Evolutionary conservation across 2,113 vertebrate species (phyloP).

Genomic region (Alligator mississippiensis): DNA sequence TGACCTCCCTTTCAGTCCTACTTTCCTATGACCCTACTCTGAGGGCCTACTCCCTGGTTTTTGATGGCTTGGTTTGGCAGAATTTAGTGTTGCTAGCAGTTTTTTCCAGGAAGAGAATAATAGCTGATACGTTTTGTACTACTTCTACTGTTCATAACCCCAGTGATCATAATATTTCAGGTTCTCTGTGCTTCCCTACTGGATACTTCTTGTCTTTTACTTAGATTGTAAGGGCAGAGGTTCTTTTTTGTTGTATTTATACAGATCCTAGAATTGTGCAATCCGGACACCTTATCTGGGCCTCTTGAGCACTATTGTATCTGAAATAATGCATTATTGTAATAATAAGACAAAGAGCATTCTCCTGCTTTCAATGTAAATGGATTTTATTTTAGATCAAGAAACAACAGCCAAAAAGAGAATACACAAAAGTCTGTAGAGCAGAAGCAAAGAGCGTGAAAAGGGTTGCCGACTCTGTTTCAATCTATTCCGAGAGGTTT

Average conservation of each 20-base stretch:
- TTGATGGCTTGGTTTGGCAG: neutral
- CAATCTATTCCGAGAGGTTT: no score
- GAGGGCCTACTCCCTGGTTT: neutral
- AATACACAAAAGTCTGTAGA: neutral
- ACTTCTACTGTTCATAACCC: neutral
- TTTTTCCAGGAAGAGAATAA: neutral
- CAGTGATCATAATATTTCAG: neutral
- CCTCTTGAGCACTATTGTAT: neutral
- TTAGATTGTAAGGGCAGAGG: neutral
- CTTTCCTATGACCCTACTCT: no score
- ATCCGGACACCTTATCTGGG: neutral
- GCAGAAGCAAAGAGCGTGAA: neutral
- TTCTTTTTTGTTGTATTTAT: neutral
- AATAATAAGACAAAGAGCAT: no score
- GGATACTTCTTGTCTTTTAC: neutral
- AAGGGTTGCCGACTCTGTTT: no score
- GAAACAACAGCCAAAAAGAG: neutral
- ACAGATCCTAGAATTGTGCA: neutral
- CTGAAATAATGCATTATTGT: neutral
- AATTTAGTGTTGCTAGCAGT: neutral
- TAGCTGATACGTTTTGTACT: no score
- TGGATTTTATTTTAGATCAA: neutral
- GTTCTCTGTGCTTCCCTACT: neutral
- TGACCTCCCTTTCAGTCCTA: no score
- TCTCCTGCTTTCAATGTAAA: neutral